Base-by-base conservation (phyloP, 2,888 invertebrate species). In the Mechanitis messenoides region DNA sequence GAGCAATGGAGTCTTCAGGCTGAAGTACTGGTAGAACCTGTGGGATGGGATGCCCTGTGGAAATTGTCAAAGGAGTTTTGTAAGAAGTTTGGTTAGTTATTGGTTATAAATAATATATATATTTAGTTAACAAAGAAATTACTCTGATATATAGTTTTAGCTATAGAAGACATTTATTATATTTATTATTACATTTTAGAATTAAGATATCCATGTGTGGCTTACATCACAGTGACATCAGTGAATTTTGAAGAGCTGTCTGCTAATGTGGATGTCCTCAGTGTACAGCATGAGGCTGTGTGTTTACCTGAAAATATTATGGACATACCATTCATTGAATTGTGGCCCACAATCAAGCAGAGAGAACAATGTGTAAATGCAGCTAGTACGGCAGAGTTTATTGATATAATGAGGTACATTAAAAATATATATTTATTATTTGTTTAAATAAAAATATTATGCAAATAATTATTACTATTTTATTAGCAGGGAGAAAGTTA, bases 31-130 rank as follows among this genome's bases (percentile, higher is more conserved):
- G 80, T 94, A 2, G 94, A 94, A 70, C 92, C 92, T 0, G 91
- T 90, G 0, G 94, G 94, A 0, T 94, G 94, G 94, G 92, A 93
- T 71, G 93, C 93, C 0, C 71, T 94, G 7, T 94, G 94, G 94
- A 94, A 93, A 78, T 89, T 94, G 7, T 92, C 93, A 0, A 91
- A 93, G 59, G 75, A 89, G 3, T 92, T 91, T 46, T 94, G 94
- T 72, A 92, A 92, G 72, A 90, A 90, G 64, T 91, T 93, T 77
- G 85, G 90, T 90, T 70, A 74, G 82, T 72, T 46, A 42, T 42
- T 9, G 6, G 42, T 42, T 7, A 42, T 9, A 42, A 2, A 42
- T 42, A 42, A 20, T 20, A 20, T 20, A 20, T 20, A 20, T 20
- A 20, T 20, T 20, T 20, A 20, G 20, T 20, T 20, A 20, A 20